phyloP scores from a whole-genome alignment of 1,140 invertebrate genomes.

The Zaprionus vittiger region DNA sequence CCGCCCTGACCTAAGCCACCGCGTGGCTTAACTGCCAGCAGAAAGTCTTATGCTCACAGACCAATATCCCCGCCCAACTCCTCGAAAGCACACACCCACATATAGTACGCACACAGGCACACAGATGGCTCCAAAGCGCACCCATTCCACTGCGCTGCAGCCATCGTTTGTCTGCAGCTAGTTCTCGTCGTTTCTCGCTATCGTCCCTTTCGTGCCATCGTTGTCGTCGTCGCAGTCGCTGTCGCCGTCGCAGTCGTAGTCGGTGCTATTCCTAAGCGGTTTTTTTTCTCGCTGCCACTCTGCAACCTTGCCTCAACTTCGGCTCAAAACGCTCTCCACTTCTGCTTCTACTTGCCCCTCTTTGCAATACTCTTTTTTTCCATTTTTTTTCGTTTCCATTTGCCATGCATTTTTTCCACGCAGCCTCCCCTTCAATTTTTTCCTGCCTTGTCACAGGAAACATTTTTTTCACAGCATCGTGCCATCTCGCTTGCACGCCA shows the following conservation, averaged over 20 bases:
- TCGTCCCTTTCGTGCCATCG: not conserved
- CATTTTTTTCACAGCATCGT: conserved; percentile 65
- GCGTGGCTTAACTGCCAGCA: conserved; percentile 76
- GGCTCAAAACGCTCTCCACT: conserved; percentile 37
- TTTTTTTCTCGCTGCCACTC: conserved; percentile 57
- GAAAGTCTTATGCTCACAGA: conserved; percentile 39
- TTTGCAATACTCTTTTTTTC: conserved; percentile 34
- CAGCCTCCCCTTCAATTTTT: conserved; percentile 66
- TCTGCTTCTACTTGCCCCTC: conserved; percentile 14
- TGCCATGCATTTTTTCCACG: conserved; percentile 75
- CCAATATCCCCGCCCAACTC: not conserved
- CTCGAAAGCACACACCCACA: conserved; percentile 3
- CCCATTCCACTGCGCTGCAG: conserved; percentile 44
- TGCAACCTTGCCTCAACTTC: conserved; percentile 78
- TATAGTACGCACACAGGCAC: conserved; percentile 27
- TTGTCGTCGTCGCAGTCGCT: conserved; percentile 37
- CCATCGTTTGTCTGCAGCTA: conserved; percentile 55
- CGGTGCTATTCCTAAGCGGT: conserved; percentile 74
- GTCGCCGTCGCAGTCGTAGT: conserved; percentile 12
- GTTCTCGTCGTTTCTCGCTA: not conserved
- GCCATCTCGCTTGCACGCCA: conserved; percentile 54
- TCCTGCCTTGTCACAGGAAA: conserved; percentile 72
- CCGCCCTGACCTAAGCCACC: conserved; percentile 79
- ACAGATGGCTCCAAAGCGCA: conserved; percentile 22
- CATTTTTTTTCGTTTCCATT: conserved; percentile 70